These are phyloP conservation scores for Tetranychus piercei DNA, from an alignment of 2,888 invertebrate genomes.

Conservation along the genomic window DNA sequence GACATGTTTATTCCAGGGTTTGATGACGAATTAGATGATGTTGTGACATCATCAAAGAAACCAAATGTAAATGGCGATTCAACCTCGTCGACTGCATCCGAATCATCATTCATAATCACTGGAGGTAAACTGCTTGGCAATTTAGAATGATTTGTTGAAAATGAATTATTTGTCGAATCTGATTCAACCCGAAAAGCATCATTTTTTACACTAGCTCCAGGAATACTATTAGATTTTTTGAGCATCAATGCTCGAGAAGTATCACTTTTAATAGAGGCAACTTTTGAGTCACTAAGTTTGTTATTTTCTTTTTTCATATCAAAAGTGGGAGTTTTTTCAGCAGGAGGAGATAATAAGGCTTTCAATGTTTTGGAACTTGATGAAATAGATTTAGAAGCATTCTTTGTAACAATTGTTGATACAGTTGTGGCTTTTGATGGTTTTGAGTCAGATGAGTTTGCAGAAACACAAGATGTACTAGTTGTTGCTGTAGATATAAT, in stretches of 20 bases:
- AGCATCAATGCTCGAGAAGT: neutral
- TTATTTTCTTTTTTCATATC: conserved; percentile 7
- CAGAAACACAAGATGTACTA: conserved; percentile 8
- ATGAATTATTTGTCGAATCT: neutral
- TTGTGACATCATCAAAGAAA: conserved; percentile 16
- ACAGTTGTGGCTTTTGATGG: conserved; percentile 1
- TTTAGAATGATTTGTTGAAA: neutral
- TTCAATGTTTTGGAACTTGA: conserved; percentile 13
- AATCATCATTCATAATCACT: conserved; percentile 17
- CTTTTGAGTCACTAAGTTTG: conserved; percentile 9
- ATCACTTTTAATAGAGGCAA: conserved; percentile 3
- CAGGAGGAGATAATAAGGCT: conserved; percentile 10
- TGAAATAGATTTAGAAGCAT: conserved; percentile 8
- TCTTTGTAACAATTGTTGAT: conserved; percentile 9
- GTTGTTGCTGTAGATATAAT: neutral
- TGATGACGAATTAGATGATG: neutral
- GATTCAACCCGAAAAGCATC: neutral
- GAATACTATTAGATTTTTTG: conserved; percentile 13
- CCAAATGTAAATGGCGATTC: conserved; percentile 15
- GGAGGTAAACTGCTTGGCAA: conserved; percentile 8
- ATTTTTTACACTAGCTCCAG: conserved; percentile 4
- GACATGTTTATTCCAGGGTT: neutral
- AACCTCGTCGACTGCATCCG: conserved; percentile 7
- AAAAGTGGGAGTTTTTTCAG: conserved; percentile 3
- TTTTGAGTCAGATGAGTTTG: neutral